Evolutionary conservation across 2,888 invertebrate species (phyloP).

Genomic region (Loripinus fragilis): DNA sequence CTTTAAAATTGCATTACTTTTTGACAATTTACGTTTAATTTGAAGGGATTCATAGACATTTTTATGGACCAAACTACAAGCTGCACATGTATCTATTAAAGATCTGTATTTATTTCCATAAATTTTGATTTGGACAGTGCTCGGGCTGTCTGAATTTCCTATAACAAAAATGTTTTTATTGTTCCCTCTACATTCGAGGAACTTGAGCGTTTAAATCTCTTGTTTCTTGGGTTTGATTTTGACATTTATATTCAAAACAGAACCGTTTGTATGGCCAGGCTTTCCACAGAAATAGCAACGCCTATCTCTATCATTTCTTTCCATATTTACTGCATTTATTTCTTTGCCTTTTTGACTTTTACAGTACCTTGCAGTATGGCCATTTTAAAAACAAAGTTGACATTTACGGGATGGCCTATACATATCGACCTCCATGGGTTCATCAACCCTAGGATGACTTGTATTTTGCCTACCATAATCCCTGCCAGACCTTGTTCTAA

Average conservation of each 20-base stretch:
- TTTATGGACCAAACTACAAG: background rate
- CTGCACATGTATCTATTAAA: background rate
- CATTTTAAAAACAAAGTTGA: background rate
- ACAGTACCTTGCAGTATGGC: background rate
- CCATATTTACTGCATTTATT: background rate
- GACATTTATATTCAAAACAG: background rate
- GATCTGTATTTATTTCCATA: background rate
- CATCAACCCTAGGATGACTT: background rate
- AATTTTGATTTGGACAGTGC: background rate
- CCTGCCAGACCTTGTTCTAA: background rate
- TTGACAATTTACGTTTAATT: background rate
- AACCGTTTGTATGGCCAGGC: background rate
- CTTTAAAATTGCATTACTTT: background rate
- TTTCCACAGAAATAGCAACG: constrained; percentile 6
- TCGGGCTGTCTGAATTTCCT: background rate
- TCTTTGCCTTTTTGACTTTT: background rate
- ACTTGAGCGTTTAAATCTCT: background rate
- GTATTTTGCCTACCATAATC: too few species aligned
- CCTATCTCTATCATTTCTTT: background rate
- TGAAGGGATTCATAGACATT: constrained; percentile 3
- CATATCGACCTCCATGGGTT: background rate
- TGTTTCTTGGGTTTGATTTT: background rate
- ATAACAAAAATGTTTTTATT: constrained; percentile 1
- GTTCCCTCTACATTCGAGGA: constrained; percentile 11
- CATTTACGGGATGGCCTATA: background rate